Evolutionary conservation across 2,888 invertebrate genomes (phyloP).

Genomic region (Dugesia japonica): DNA sequence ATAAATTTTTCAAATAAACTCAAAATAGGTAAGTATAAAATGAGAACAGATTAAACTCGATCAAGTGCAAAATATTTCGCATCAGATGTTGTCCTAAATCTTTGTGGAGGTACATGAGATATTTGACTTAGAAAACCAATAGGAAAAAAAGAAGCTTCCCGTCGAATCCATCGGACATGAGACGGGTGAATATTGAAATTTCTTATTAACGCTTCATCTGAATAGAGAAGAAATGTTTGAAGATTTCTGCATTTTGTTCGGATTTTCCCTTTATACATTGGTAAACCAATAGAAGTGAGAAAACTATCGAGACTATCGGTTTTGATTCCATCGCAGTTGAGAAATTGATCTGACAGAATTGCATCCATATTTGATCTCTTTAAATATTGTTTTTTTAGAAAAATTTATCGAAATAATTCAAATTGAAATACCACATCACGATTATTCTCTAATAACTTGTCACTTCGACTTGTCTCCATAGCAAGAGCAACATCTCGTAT

Average conservation of each 20-base stretch:
- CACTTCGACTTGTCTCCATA: background rate
- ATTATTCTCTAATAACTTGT: background rate
- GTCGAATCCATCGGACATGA: background rate
- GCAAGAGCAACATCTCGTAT: background rate
- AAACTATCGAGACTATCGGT: background rate
- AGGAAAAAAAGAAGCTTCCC: background rate
- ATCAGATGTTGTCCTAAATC: background rate
- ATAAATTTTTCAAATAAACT: no score
- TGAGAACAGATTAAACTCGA: background rate
- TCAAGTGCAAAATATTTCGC: constrained; percentile 8
- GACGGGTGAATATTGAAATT: constrained; percentile 14
- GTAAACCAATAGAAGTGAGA: background rate
- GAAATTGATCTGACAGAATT: background rate
- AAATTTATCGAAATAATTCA: no score
- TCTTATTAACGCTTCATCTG: background rate
- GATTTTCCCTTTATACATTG: constrained; percentile 20
- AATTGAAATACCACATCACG: background rate
- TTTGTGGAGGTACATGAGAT: background rate
- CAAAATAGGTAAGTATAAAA: no score
- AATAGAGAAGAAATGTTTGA: background rate
- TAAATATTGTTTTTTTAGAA: no score
- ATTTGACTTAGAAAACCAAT: constrained; percentile 12
- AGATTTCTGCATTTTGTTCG: background rate
- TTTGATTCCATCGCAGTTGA: constrained; percentile 23
- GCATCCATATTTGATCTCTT: constrained; percentile 5